Evolutionary conservation across 2,113 vertebrate species (phyloP).

Genomic region (Lagenorhynchus albirostris): DNA sequence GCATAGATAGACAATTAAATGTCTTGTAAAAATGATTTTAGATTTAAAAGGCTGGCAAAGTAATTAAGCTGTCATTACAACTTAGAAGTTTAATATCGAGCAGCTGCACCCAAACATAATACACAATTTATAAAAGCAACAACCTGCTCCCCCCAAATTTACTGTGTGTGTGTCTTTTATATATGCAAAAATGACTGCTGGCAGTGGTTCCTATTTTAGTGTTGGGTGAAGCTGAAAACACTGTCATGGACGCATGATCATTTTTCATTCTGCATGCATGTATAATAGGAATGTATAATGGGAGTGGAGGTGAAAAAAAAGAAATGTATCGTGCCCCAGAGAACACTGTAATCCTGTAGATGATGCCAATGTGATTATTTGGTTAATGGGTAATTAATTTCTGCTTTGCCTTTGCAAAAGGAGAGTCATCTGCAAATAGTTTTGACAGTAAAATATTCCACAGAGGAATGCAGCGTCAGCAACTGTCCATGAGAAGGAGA

Average conservation of each 20-base stretch:
- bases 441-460: conserved; percentile 45
- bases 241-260: conserved; percentile 1
- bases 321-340: conserved; percentile 43
- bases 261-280: conserved; percentile 68
- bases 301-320: conserved; percentile 15
- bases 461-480: conserved; percentile 50
- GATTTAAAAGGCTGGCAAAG: conserved; percentile 63
- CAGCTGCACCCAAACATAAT: background rate
- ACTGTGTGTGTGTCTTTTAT: conserved; percentile 67
- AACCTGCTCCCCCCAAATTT: conserved; percentile 67
- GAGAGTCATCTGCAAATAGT: conserved; percentile 56
- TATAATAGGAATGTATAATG: conserved; percentile 35
- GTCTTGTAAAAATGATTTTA: background rate
- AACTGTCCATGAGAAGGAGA: conserved; percentile 42
- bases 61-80: conserved; percentile 33
- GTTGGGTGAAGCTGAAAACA: conserved; percentile 39
- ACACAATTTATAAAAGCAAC: conserved; percentile 13
- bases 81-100: conserved; percentile 34
- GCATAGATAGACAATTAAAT: conserved; percentile 55
- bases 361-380: conserved; percentile 66
- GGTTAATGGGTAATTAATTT: conserved; percentile 43
- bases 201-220: conserved; percentile 32
- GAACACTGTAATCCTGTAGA: conserved; percentile 43
- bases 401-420: conserved; percentile 69
- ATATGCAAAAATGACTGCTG: conserved; percentile 44